Percentiles rank a stretch among this genome's conserved stretches.
Conservation (phyloP, 2,888 invertebrate genomes). For the Stictocephala bisonia region DNA sequence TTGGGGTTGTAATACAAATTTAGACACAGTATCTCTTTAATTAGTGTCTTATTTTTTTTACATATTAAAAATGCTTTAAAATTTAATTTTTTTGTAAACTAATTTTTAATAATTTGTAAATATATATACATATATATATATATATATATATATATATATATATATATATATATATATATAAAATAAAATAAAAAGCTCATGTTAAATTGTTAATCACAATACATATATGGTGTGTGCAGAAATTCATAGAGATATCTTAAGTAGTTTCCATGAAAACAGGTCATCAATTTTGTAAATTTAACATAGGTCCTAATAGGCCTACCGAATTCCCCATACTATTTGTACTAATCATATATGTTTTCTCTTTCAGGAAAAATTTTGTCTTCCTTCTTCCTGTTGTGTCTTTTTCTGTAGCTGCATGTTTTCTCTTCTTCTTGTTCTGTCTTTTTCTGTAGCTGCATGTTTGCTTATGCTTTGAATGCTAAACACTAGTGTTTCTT, state of each 20-base stretch:
- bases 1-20: neutral
- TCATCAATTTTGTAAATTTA: slow-evolving; percentile 23
- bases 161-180: neutral
- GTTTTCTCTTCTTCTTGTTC: too few relatives aligned
- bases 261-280: slow-evolving; percentile 4
- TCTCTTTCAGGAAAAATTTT: too few relatives aligned
- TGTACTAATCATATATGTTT: too few relatives aligned
- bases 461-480: too few relatives aligned
- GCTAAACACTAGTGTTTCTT: too few relatives aligned
- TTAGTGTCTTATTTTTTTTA: slow-evolving; percentile 1
- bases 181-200: neutral
- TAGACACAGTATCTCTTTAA: neutral
- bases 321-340: slow-evolving; percentile 20
- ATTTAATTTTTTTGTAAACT: neutral
- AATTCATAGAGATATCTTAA: neutral
- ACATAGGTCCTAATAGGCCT: neutral
- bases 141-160: too few relatives aligned
- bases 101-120: neutral
- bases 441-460: too few relatives aligned
- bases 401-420: too few relatives aligned
- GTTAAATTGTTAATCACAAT: neutral
- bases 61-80: neutral
- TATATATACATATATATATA: too few relatives aligned
- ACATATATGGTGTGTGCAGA: neutral
- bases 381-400: too few relatives aligned